These are phyloP conservation scores for Platyura marginata DNA, from an alignment of 1,140 invertebrate species.

Conservation along the genomic window DNA sequence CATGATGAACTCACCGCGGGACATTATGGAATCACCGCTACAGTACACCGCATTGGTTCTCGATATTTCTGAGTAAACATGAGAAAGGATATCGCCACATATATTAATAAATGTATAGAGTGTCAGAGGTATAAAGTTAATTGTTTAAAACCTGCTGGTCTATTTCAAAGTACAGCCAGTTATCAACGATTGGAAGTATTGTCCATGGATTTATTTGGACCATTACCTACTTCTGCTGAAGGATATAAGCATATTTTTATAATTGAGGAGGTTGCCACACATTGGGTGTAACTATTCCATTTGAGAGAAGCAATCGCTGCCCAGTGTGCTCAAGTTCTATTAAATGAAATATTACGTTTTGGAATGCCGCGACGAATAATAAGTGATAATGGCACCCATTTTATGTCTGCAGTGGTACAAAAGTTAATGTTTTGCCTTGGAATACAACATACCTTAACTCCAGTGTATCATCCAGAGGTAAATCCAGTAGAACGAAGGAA, in stretches of 20 bases:
- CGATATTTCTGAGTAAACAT: constrained; percentile 16
- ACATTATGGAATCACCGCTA: constrained; percentile 13
- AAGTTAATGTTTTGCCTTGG: background rate
- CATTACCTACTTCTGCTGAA: constrained; percentile 7
- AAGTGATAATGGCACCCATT: background rate
- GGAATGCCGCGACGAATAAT: background rate
- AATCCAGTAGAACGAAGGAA: background rate
- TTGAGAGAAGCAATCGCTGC: background rate
- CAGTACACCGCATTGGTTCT: constrained; percentile 7
- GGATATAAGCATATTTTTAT: constrained; percentile 15
- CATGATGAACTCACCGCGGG: constrained; percentile 12
- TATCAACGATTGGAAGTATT: constrained; percentile 12
- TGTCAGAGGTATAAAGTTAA: constrained; percentile 14
- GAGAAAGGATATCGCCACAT: constrained; percentile 8
- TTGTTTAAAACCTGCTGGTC: constrained; percentile 12
- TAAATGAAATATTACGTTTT: background rate
- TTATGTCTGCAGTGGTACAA: background rate
- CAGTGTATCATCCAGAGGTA: background rate
- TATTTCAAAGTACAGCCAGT: constrained; percentile 7
- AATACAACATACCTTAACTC: background rate
- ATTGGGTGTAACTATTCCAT: background rate
- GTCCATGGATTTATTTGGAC: constrained; percentile 16
- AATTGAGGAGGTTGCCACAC: constrained; percentile 11
- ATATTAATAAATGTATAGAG: constrained; percentile 10
- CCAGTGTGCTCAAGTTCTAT: background rate